phyloP scores from a whole-genome alignment of 2,113 vertebrate species.

The Marmota monax region DNA sequence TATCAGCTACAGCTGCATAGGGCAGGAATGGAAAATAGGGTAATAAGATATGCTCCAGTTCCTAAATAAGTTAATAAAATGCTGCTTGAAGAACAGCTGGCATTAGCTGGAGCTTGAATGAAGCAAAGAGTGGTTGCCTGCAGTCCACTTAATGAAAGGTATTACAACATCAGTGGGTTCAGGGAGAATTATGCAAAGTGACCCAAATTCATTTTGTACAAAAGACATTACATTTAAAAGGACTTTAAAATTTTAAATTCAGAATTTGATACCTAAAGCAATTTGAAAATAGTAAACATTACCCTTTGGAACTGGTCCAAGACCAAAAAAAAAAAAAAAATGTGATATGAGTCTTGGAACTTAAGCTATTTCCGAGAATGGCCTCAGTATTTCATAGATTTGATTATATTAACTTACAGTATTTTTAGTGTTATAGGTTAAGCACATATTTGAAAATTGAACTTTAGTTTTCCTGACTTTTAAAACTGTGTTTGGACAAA shows the following conservation, averaged over 20 bases:
- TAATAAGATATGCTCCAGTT: slow-evolving; percentile 85
- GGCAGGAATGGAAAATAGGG: slow-evolving; percentile 79
- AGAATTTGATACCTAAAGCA: slow-evolving; percentile 64
- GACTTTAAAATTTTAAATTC: slow-evolving; percentile 68
- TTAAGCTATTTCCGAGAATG: slow-evolving; percentile 33
- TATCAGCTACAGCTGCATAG: slow-evolving; percentile 84
- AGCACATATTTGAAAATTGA: not conserved
- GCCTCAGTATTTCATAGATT: not conserved
- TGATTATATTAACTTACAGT: not conserved
- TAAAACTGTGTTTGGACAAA: not conserved
- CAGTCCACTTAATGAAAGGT: slow-evolving; percentile 74
- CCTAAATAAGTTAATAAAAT: slow-evolving; percentile 86
- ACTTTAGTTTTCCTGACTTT: slow-evolving; percentile 27
- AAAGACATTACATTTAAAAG: slow-evolving; percentile 62
- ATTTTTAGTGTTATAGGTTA: slow-evolving; percentile 47
- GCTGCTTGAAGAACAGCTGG: slow-evolving; percentile 87
- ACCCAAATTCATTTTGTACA: slow-evolving; percentile 59
- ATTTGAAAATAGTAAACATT: slow-evolving; percentile 54
- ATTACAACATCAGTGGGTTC: slow-evolving; percentile 77
- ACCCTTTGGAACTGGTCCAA: slow-evolving; percentile 55
- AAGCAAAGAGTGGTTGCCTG: slow-evolving; percentile 78
- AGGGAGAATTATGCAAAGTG: slow-evolving; percentile 76
- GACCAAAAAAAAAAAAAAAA: not conserved
- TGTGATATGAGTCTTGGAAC: not conserved
- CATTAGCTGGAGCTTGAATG: slow-evolving; percentile 85